Conservation (phyloP, 2,797 vertebrate genomes). For the Adrianichthys oophorus region DNA sequence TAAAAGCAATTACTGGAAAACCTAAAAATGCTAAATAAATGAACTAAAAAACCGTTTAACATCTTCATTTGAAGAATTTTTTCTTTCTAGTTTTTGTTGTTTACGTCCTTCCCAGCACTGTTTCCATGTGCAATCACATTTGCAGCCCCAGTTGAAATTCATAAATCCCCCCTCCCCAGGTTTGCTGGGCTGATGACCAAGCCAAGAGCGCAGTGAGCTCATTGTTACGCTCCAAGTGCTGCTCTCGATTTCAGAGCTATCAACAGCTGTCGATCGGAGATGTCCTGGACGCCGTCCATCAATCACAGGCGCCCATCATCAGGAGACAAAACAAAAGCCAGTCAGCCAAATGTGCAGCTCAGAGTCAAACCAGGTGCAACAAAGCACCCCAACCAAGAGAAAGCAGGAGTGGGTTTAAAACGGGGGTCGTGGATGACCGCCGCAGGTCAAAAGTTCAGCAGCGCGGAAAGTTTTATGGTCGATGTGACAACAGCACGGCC, state of each 20-base stretch:
- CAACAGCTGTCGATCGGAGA: conserved; percentile 87
- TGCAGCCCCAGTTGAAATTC: conserved; percentile 80
- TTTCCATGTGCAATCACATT: conserved; percentile 71
- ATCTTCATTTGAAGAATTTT: conserved; percentile 2
- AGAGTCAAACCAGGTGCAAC: conserved; percentile 64
- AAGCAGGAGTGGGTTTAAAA: conserved; percentile 39
- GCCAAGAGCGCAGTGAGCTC: conserved; percentile 82
- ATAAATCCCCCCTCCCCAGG: conserved; percentile 73
- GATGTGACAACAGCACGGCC: conserved; percentile 10
- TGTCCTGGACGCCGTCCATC: conserved; percentile 84
- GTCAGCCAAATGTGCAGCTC: conserved; percentile 70
- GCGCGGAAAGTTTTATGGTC: conserved; percentile 30
- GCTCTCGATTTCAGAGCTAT: conserved; percentile 83
- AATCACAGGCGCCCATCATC: conserved; percentile 78
- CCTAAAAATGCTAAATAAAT: no score
- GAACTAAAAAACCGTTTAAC: no score
- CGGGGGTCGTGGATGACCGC: conserved; percentile 5
- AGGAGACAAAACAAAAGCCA: conserved; percentile 79
- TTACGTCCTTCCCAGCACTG: conserved; percentile 51
- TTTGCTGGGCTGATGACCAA: conserved; percentile 76
- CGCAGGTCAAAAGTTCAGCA: conserved; percentile 48
- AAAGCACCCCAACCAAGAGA: conserved; percentile 31
- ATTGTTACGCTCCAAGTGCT: conserved; percentile 84
- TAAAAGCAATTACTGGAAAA: neutral
- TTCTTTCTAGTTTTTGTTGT: conserved; percentile 38